Conservation (phyloP, 2,113 vertebrate genomes). For the Serinus canaria region DNA sequence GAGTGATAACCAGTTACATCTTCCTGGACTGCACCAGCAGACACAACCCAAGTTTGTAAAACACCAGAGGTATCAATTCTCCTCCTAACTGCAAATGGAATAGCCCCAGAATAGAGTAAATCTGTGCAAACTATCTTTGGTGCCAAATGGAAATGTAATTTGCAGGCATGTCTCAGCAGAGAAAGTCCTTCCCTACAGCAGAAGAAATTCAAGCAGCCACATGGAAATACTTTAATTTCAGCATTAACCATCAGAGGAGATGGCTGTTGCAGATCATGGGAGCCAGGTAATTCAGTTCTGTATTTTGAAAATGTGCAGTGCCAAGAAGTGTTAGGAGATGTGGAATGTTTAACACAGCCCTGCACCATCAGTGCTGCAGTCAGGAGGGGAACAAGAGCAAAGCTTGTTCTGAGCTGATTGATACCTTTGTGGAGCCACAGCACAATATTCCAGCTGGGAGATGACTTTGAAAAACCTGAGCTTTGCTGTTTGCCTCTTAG, state of each 20-base stretch:
- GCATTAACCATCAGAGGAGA: constrained; percentile 48
- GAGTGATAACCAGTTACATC: not conserved
- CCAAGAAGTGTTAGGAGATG: constrained; percentile 49
- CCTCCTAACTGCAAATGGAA: not conserved
- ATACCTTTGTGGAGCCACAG: not conserved
- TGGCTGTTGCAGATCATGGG: constrained; percentile 61
- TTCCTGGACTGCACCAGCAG: not conserved
- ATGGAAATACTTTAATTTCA: constrained; percentile 75
- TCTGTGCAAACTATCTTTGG: not conserved
- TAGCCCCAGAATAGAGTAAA: not conserved
- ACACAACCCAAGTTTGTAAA: not conserved
- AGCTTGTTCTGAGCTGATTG: not conserved
- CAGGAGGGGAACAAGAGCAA: not conserved
- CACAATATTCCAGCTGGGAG: not conserved
- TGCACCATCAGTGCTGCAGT: not conserved
- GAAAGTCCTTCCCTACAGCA: constrained; percentile 8
- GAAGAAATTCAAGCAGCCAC: constrained; percentile 67
- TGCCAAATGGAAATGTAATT: constrained; percentile 70
- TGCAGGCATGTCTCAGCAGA: constrained; percentile 41
- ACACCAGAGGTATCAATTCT: not conserved
- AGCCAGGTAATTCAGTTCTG: constrained; percentile 64
- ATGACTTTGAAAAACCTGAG: not conserved
- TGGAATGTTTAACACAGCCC: constrained; percentile 43
- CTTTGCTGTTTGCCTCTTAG: not conserved
- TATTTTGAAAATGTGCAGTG: constrained; percentile 12